Conservation (phyloP, 2,888 invertebrate genomes). For the Electrophaes corylata region DNA sequence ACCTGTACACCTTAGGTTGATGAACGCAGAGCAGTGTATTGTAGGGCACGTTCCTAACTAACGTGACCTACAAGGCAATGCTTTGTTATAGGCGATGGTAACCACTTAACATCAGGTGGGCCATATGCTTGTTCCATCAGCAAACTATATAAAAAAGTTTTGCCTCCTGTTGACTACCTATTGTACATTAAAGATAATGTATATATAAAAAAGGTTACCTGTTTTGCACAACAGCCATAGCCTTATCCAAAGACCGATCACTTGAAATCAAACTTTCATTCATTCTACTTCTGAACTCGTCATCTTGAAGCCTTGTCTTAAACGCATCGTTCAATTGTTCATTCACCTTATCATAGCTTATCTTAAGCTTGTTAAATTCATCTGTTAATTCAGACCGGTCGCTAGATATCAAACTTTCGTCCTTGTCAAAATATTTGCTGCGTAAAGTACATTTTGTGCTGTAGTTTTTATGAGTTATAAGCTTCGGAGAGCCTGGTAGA, state of each 20-base stretch:
- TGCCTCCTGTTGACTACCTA: too few species aligned
- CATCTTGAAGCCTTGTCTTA: slow-evolving; percentile 1
- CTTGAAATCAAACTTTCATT: slow-evolving; percentile 31
- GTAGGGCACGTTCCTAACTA: too few species aligned
- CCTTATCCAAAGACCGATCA: slow-evolving; percentile 57
- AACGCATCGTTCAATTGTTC: slow-evolving; percentile 10
- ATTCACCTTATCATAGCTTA: slow-evolving; percentile 3
- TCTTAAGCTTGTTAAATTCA: slow-evolving; percentile 16
- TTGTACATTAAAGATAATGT: too few species aligned
- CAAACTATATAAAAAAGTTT: too few species aligned
- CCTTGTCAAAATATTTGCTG: slow-evolving; percentile 45
- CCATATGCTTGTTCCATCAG: too few species aligned
- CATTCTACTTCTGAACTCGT: slow-evolving; percentile 24
- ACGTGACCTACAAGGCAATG: too few species aligned
- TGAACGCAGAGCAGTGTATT: too few species aligned
- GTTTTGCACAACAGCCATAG: slow-evolving; percentile 68
- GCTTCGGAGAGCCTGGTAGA: slow-evolving; percentile 70
- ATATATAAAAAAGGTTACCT: slow-evolving; percentile 23
- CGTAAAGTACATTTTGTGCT: slow-evolving; percentile 66
- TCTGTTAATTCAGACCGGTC: slow-evolving; percentile 16
- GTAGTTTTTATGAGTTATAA: slow-evolving; percentile 71
- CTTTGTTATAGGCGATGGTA: too few species aligned
- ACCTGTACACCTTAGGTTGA: too few species aligned
- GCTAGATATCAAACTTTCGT: slow-evolving; percentile 28
- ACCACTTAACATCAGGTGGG: too few species aligned